Conservation (phyloP, 2,797 vertebrate species). For the Crossoptilon crossoptilon region DNA sequence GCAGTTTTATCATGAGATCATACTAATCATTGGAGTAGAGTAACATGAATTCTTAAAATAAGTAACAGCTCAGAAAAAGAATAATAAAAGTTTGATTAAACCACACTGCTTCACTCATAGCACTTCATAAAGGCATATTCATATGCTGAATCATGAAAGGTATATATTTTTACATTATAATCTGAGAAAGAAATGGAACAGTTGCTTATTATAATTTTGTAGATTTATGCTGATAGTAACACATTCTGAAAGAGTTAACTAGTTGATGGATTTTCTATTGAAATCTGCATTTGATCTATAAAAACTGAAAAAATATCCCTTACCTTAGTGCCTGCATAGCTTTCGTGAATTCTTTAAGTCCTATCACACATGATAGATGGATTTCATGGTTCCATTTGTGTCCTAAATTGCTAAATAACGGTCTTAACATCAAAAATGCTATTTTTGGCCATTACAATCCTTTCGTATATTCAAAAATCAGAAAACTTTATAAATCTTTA, state of each 20-base stretch:
- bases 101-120: background rate
- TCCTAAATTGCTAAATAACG: background rate
- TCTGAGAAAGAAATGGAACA: background rate
- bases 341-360: background rate
- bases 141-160: background rate
- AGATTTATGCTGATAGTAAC: background rate
- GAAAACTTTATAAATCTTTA: background rate
- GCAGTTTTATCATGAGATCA: background rate
- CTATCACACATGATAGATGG: background rate
- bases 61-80: background rate
- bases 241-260: background rate
- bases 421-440: background rate
- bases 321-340: background rate
- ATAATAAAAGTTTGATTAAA: conserved; percentile 1
- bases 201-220: background rate
- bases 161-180: background rate
- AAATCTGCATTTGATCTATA: background rate
- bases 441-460: background rate
- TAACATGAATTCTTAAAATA: background rate
- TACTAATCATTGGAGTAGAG: background rate
- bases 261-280: background rate
- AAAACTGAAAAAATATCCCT: background rate
- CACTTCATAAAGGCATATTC: background rate
- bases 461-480: background rate
- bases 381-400: background rate